Evolutionary conservation across 2,113 vertebrate genomes (phyloP).

Genomic region (Leiothrix lutea): DNA sequence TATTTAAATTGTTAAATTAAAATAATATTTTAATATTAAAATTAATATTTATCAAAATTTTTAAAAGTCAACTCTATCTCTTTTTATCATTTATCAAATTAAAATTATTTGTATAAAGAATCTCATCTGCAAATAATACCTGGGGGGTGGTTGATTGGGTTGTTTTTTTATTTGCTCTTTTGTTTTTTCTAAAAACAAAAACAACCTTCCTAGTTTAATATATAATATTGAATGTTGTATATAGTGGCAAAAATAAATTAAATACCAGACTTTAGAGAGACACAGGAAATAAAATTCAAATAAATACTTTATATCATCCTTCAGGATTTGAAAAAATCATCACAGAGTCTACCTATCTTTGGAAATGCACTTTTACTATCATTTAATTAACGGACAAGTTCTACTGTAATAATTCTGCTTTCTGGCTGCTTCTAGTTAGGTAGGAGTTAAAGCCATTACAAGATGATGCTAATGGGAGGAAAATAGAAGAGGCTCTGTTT

Average conservation of each 20-base stretch:
- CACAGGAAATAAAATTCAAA: not conserved
- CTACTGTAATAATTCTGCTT: not conserved
- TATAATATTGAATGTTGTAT: not conserved
- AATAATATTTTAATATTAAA: not conserved
- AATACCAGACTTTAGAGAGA: not conserved
- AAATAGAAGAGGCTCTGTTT: not conserved
- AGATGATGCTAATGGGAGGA: not conserved
- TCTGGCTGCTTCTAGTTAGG: not conserved
- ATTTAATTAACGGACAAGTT: not conserved
- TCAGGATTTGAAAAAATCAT: not conserved
- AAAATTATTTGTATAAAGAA: not conserved
- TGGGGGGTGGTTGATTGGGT: accelerated
- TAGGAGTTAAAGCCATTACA: not conserved
- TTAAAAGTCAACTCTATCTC: not conserved
- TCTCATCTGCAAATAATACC: not conserved
- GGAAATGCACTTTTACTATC: not conserved
- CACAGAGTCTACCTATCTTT: not conserved
- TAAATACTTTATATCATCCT: not conserved
- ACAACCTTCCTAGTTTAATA: not conserved
- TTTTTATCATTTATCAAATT: not conserved
- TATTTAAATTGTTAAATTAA: not conserved
- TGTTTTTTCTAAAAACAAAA: not conserved
- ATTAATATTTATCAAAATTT: not conserved
- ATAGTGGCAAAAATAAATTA: not conserved
- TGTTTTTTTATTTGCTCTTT: not conserved